phyloP scores from a whole-genome alignment of 2,113 vertebrate species.

The Mesoclemmys tuberculata region DNA sequence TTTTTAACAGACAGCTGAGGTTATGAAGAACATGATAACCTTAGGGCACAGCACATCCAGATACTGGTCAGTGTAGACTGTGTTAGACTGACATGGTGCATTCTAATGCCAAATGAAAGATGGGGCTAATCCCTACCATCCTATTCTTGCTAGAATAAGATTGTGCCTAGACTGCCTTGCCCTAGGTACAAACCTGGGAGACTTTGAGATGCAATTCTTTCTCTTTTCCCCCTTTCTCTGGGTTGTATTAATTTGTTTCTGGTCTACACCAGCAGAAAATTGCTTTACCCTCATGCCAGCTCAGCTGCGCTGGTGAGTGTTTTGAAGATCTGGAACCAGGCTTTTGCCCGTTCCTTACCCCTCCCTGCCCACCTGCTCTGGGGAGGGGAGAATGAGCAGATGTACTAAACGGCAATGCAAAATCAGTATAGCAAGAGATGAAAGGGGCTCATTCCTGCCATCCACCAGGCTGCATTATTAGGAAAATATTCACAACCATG shows the following conservation, averaged over 20 bases:
- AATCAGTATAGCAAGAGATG: neutral
- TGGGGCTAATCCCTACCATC: neutral
- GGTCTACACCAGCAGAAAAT: neutral
- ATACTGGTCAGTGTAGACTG: neutral
- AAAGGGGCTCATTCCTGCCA: neutral
- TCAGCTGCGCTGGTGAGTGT: neutral
- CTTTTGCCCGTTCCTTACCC: neutral
- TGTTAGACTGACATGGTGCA: neutral
- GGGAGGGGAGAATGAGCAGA: neutral
- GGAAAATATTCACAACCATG: neutral
- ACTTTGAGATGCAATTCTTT: neutral
- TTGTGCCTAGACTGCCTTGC: neutral
- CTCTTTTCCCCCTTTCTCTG: neutral
- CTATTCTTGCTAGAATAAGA: neutral
- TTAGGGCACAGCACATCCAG: neutral
- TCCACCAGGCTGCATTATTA: neutral
- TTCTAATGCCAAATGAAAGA: neutral
- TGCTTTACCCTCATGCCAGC: neutral
- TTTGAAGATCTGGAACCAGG: neutral
- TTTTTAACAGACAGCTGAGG: fast-evolving
- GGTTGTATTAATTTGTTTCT: neutral
- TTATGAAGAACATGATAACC: neutral
- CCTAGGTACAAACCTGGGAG: neutral
- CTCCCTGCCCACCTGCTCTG: neutral
- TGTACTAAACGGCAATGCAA: neutral